These are phyloP conservation scores for Gymnothorax javanicus DNA, from an alignment of 2,797 vertebrate genomes.

Conservation along the genomic window DNA sequence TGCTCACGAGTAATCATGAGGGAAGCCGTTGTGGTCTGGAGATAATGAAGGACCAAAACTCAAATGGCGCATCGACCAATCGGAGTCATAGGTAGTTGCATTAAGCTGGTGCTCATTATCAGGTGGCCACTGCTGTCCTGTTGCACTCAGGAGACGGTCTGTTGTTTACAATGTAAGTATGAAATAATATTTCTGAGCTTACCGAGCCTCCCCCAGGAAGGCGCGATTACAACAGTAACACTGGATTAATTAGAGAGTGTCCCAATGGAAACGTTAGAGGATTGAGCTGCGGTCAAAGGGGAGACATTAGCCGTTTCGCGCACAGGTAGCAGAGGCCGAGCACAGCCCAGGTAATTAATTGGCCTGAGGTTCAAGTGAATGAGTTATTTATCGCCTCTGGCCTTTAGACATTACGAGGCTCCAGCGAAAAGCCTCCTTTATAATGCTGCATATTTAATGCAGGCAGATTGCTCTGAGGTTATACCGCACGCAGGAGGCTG, in stretches of 20 bases:
- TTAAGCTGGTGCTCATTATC: conserved; percentile 39
- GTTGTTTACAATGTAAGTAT: conserved; percentile 92
- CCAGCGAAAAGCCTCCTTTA: conserved; percentile 44
- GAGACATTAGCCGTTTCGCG: conserved; percentile 74
- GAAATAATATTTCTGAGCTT: conserved; percentile 88
- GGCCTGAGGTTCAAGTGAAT: conserved; percentile 66
- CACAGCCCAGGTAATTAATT: conserved; percentile 72
- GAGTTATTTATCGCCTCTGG: conserved; percentile 65
- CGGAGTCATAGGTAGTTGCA: conserved; percentile 25
- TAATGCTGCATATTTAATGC: conserved; percentile 42
- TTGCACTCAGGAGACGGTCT: conserved; percentile 67
- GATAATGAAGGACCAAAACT: conserved; percentile 14
- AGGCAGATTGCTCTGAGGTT: neutral
- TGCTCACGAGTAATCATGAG: neutral
- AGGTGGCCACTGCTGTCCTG: conserved; percentile 44
- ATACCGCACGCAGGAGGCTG: conserved; percentile 15
- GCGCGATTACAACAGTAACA: conserved; percentile 90
- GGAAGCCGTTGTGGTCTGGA: neutral
- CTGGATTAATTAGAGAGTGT: conserved; percentile 94
- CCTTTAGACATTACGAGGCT: conserved; percentile 63
- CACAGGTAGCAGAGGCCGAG: conserved; percentile 70
- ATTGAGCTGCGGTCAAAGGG: conserved; percentile 75
- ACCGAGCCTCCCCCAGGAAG: conserved; percentile 77
- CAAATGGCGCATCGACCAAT: conserved; percentile 29
- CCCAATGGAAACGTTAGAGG: conserved; percentile 79